These are phyloP conservation scores for Poeciliopsis infans DNA, from an alignment of 2,797 vertebrate genomes.

Conservation along the genomic window DNA sequence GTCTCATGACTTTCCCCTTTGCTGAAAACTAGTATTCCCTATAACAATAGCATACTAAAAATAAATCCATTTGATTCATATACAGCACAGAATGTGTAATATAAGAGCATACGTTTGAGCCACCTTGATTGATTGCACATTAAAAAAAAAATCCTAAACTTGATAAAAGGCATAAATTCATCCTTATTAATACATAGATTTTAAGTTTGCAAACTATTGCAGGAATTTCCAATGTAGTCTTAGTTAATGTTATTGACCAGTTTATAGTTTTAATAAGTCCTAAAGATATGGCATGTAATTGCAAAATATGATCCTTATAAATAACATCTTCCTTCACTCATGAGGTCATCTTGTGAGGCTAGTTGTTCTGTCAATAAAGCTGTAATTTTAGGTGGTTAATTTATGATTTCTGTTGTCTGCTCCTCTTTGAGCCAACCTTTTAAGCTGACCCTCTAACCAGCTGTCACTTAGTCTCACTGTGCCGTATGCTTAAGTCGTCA, in stretches of 20 bases:
- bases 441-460: conserved; percentile 56
- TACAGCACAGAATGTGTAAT: neutral
- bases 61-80: neutral
- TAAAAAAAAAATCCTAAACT: neutral
- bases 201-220: neutral
- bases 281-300: neutral
- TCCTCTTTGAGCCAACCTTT: conserved; percentile 60
- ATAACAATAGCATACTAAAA: neutral
- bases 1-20: neutral
- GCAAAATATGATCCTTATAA: neutral
- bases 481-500: conserved; percentile 76
- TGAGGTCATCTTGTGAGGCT: neutral
- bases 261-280: fast-evolving
- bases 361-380: neutral
- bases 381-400: conserved; percentile 30
- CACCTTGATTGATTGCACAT: neutral
- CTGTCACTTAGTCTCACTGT: conserved; percentile 65
- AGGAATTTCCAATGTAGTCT: neutral
- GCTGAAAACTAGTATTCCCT: neutral
- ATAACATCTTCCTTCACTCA: neutral
- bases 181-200: neutral
- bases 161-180: neutral
- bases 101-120: neutral
- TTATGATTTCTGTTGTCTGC: conserved; percentile 27
- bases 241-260: neutral